phyloP scores from a whole-genome alignment of 2,797 vertebrate genomes.

The Syncerus caffer region DNA sequence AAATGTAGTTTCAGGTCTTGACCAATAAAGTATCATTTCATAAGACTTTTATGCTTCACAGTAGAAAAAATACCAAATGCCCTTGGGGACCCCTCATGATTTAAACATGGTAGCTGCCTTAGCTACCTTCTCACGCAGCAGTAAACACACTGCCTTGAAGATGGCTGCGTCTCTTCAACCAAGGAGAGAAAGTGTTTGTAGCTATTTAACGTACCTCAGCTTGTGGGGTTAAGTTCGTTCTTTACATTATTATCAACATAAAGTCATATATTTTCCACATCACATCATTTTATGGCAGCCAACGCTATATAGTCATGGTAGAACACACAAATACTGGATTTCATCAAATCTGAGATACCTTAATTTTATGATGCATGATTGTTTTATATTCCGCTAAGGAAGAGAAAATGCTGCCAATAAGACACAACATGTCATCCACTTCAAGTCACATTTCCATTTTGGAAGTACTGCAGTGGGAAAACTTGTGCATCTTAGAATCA shows the following conservation, averaged over 20 bases:
- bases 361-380: not conserved
- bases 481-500: not conserved
- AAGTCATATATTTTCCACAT: not conserved
- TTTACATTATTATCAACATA: not conserved
- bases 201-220: not conserved
- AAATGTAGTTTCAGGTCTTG: not conserved
- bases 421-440: not conserved
- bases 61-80: not conserved
- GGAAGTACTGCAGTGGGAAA: not conserved
- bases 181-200: not conserved
- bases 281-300: not conserved
- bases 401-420: not conserved
- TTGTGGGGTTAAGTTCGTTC: not conserved
- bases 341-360: not conserved
- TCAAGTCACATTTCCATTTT: not conserved
- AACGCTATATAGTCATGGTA: rapidly evolving
- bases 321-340: not conserved
- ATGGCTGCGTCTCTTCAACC: not conserved
- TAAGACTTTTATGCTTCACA: not conserved
- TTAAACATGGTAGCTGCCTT: not conserved
- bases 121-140: not conserved
- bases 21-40: not conserved
- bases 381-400: not conserved
- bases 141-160: not conserved
- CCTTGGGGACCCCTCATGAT: not conserved